A percentile compares a stretch with the other conserved stretches of the same genome.
These are phyloP conservation scores for Clytia hemisphaerica DNA, from an alignment of 30 jellyfish, hydroid and myxozoan species.

Conservation along the genomic window DNA sequence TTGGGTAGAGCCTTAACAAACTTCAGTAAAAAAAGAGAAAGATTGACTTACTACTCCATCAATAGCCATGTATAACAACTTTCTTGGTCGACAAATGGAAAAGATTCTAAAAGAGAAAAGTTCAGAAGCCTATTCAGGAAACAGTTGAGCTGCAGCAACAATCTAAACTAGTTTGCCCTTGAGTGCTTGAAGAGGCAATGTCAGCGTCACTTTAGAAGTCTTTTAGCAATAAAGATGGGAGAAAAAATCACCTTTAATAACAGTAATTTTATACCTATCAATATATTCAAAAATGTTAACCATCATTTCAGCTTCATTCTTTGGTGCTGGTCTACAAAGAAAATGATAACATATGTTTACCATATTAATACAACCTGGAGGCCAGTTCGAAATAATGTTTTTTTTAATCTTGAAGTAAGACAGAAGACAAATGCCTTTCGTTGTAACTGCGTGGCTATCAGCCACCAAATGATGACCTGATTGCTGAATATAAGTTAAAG, in stretches of 20 bases:
- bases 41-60: slow-evolving; percentile 91
- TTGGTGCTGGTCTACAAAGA: slow-evolving; percentile 90
- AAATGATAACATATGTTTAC: background rate
- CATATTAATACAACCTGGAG: background rate
- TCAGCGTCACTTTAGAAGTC: too few species aligned
- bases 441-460: too few species aligned
- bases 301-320: slow-evolving; percentile 95
- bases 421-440: too few species aligned
- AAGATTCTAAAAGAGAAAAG: slow-evolving; percentile 55
- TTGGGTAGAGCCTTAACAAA: too few species aligned
- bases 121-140: background rate
- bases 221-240: background rate
- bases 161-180: too few species aligned
- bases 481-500: background rate
- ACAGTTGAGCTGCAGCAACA: too few species aligned
- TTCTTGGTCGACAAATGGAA: slow-evolving; percentile 95
- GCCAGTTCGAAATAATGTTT: background rate
- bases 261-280: slow-evolving; percentile 61
- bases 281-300: slow-evolving; percentile 80
- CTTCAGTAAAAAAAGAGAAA: too few species aligned
- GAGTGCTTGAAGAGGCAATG: too few species aligned
- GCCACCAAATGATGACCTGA: background rate
- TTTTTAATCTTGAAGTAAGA: background rate
- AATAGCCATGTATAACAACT: slow-evolving; percentile 90
- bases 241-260: background rate